These are phyloP conservation scores for Lasioglossum malachurum DNA, from an alignment of 2,888 invertebrate genomes.

Conservation along the genomic window DNA sequence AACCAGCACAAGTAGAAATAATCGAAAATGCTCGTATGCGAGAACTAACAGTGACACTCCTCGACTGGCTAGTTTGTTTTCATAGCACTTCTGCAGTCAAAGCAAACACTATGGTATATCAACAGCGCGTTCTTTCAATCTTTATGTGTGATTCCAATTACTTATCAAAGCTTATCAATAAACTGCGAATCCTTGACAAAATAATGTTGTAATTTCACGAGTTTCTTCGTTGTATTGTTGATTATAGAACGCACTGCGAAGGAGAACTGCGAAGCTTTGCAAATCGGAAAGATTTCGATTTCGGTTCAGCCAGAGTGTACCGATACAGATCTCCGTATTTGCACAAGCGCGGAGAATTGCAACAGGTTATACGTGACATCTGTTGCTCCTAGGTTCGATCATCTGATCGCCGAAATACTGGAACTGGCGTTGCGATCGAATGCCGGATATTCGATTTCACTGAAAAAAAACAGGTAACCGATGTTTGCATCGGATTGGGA, in stretches of 20 bases:
- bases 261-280: neutral
- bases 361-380: constrained; percentile 58
- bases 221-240: neutral
- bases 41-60: neutral
- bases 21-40: neutral
- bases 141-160: neutral
- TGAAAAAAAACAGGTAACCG: neutral
- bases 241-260: neutral
- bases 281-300: neutral
- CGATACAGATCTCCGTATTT: neutral
- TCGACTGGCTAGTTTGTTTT: neutral
- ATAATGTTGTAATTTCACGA: neutral
- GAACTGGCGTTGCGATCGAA: neutral
- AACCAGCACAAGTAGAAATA: neutral
- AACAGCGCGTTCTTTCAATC: neutral
- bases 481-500: neutral
- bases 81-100: neutral
- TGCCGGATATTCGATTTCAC: neutral
- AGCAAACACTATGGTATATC: neutral
- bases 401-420: constrained; percentile 12
- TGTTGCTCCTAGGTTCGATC: constrained; percentile 43
- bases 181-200: too few relatives aligned
- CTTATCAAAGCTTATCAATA: neutral
- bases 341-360: constrained; percentile 32
- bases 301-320: neutral